phyloP scores from a whole-genome alignment of 2,113 vertebrate species.

The Hoplias malabaricus region DNA sequence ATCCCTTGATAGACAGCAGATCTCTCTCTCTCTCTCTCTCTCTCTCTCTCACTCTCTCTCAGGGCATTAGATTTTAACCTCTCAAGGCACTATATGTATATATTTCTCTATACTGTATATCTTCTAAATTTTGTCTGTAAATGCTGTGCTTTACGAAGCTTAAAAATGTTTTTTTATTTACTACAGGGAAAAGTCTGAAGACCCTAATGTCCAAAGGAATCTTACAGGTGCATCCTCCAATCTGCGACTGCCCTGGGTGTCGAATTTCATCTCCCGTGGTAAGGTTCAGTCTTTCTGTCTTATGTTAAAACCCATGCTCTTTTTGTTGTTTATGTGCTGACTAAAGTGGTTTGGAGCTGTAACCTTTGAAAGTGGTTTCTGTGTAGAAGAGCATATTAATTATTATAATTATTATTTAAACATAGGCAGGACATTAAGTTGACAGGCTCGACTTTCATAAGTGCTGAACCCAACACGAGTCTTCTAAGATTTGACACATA shows the following conservation, averaged over 20 bases:
- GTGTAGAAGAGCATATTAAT: too few relatives aligned
- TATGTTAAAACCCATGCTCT: constrained; percentile 43
- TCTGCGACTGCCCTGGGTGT: constrained; percentile 99
- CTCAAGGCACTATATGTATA: background rate
- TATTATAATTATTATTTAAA: too few relatives aligned
- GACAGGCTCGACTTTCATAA: background rate
- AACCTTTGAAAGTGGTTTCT: background rate
- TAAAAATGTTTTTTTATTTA: constrained; percentile 12
- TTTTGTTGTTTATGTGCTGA: background rate
- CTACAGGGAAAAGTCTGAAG: constrained; percentile 97
- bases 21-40: too few relatives aligned
- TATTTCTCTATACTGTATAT: background rate
- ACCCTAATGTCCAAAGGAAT: constrained; percentile 99
- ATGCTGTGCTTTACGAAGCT: background rate
- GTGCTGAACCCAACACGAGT: background rate
- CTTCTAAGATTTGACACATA: background rate
- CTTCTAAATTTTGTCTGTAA: background rate
- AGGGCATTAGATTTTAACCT: too few relatives aligned
- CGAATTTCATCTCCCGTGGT: constrained; percentile 99
- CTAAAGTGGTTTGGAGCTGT: too few relatives aligned
- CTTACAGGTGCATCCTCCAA: constrained; percentile 99
- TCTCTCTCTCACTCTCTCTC: too few relatives aligned
- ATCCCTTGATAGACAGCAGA: too few relatives aligned
- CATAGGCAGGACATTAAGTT: background rate
- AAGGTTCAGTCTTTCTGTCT: constrained; percentile 74